phyloP scores from a whole-genome alignment of 2,797 vertebrate species.

The Macropodus opercularis region DNA sequence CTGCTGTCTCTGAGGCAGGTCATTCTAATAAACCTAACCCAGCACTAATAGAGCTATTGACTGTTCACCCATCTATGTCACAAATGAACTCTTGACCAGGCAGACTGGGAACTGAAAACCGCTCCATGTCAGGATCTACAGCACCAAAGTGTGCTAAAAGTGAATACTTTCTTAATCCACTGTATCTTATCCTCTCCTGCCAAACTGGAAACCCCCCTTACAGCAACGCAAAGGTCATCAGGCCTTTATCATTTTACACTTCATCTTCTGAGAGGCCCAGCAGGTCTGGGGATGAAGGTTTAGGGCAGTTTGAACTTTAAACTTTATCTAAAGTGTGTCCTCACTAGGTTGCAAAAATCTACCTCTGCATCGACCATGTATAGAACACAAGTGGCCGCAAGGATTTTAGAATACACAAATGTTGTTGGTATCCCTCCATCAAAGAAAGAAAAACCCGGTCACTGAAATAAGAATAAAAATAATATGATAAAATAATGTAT shows the following conservation, averaged over 20 bases:
- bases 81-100: too few relatives aligned
- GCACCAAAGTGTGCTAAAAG: not conserved
- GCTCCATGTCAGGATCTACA: too few relatives aligned
- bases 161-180: not conserved
- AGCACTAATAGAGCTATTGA: too few relatives aligned
- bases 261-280: conserved; percentile 24
- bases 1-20: too few relatives aligned
- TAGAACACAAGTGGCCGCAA: not conserved
- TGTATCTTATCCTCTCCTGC: conserved; percentile 71
- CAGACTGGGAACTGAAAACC: too few relatives aligned
- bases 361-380: not conserved
- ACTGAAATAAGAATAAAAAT: too few relatives aligned
- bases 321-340: conserved; percentile 31
- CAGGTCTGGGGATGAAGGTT: conserved; percentile 28
- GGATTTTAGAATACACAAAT: not conserved
- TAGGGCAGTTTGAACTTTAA: conserved; percentile 56
- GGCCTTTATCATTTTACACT: conserved; percentile 29
- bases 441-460: too few relatives aligned
- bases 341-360: conserved; percentile 19
- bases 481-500: too few relatives aligned
- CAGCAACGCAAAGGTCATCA: conserved; percentile 38
- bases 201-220: conserved; percentile 6
- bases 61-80: too few relatives aligned
- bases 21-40: too few relatives aligned
- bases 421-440: too few relatives aligned